phyloP scores from a whole-genome alignment of 2,113 vertebrate genomes.

The Naja naja region DNA sequence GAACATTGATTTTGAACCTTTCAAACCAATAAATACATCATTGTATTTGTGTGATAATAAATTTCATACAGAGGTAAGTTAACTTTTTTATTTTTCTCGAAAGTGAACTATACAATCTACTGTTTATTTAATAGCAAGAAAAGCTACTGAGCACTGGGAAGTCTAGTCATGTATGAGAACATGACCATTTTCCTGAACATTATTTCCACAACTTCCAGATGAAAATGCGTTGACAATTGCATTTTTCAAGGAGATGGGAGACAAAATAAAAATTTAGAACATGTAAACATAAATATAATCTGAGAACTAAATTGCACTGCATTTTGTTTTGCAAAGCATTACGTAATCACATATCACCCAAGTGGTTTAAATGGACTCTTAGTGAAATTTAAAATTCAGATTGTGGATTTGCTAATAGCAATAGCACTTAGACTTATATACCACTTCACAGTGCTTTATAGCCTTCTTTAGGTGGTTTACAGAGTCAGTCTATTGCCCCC shows the following conservation, averaged over 20 bases:
- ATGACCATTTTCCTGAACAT: neutral
- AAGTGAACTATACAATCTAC: neutral
- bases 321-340: neutral
- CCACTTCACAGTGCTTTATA: neutral
- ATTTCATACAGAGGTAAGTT: constrained; percentile 97
- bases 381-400: neutral
- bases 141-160: neutral
- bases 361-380: neutral
- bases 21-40: constrained; percentile 99
- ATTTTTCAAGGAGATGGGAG: neutral
- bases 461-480: neutral
- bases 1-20: constrained; percentile 99
- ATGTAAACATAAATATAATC: neutral
- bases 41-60: constrained; percentile 99
- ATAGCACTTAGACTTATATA: neutral
- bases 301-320: neutral
- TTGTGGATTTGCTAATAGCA: neutral
- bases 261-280: neutral
- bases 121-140: neutral
- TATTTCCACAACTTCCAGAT: neutral
- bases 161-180: neutral
- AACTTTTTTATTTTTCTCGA: neutral
- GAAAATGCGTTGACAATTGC: neutral
- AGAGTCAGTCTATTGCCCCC: neutral
- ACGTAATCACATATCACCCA: neutral